phyloP scores from a whole-genome alignment of 2,888 invertebrate genomes.

The Xylota segnis region DNA sequence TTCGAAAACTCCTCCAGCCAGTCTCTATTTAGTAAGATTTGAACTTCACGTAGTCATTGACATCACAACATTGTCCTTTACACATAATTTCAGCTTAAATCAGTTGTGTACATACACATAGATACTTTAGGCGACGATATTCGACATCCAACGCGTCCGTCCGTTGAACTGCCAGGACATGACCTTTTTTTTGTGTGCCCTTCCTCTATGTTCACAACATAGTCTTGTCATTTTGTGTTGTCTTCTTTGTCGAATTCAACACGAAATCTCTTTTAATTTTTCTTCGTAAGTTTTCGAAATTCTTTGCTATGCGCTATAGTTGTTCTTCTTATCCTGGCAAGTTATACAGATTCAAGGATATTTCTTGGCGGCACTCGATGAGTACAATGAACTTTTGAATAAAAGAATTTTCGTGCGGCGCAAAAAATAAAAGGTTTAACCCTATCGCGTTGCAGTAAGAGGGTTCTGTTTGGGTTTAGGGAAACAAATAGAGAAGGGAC shows the following conservation, averaged over 20 bases:
- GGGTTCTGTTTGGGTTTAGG: background rate
- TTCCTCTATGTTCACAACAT: background rate
- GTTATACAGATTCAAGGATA: conserved; percentile 50
- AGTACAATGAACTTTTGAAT: conserved; percentile 49
- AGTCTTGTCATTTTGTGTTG: background rate
- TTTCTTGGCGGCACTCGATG: conserved; percentile 35
- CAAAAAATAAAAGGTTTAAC: background rate
- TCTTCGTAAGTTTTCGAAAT: conserved; percentile 14
- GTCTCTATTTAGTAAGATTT: background rate
- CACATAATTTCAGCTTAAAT: conserved; percentile 7
- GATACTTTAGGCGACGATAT: background rate
- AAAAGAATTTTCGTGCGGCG: conserved; percentile 13
- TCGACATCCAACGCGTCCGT: background rate
- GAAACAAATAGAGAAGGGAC: background rate
- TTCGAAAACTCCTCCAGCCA: background rate
- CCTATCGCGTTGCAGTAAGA: background rate
- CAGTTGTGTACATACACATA: no score
- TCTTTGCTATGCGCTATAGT: background rate
- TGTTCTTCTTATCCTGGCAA: conserved; percentile 26
- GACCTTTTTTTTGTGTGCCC: conserved; percentile 26
- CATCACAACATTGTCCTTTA: conserved; percentile 6
- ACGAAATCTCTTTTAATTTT: conserved; percentile 56
- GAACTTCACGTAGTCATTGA: conserved; percentile 10
- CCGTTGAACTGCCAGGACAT: conserved; percentile 51
- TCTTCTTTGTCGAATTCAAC: conserved; percentile 18